Percentiles rank a stretch among this genome's conserved stretches.
These are phyloP conservation scores for Polietes domitor DNA, from an alignment of 2,888 invertebrate genomes.

Conservation along the genomic window DNA sequence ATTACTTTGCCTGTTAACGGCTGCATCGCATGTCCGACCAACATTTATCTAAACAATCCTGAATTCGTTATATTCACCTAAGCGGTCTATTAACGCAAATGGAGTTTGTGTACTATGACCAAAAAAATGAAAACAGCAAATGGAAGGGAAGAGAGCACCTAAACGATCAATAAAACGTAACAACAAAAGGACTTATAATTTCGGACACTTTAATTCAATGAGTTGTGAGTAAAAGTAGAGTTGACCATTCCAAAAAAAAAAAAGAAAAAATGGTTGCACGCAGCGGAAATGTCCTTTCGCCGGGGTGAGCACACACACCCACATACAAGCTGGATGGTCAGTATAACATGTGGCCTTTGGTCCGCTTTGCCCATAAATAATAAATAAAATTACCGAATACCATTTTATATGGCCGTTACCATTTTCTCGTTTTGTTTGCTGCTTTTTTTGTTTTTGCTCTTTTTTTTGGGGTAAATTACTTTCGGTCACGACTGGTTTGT, in stretches of 20 bases:
- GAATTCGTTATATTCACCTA: not conserved
- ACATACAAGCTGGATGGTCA: not conserved
- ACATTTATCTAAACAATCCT: not conserved
- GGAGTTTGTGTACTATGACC: not conserved
- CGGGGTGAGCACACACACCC: not conserved
- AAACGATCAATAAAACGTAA: not conserved
- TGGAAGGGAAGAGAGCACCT: not conserved
- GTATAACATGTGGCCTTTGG: not conserved
- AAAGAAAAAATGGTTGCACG: too few species aligned
- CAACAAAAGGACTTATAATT: not conserved
- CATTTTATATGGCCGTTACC: not conserved
- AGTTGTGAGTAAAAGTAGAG: not conserved
- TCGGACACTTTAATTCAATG: not conserved
- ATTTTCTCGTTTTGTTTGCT: not conserved
- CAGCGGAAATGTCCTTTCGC: not conserved
- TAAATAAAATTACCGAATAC: conserved; percentile 10
- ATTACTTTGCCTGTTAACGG: not conserved
- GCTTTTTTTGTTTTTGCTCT: conserved; percentile 2
- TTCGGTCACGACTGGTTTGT: conserved; percentile 48
- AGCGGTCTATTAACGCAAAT: not conserved
- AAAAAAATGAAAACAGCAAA: not conserved
- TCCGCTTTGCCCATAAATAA: not conserved
- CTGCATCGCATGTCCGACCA: not conserved
- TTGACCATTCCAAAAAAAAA: too few species aligned
- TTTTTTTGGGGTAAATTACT: conserved; percentile 36